Conservation (phyloP, 2,113 vertebrate genomes). For the Jacana jacana region DNA sequence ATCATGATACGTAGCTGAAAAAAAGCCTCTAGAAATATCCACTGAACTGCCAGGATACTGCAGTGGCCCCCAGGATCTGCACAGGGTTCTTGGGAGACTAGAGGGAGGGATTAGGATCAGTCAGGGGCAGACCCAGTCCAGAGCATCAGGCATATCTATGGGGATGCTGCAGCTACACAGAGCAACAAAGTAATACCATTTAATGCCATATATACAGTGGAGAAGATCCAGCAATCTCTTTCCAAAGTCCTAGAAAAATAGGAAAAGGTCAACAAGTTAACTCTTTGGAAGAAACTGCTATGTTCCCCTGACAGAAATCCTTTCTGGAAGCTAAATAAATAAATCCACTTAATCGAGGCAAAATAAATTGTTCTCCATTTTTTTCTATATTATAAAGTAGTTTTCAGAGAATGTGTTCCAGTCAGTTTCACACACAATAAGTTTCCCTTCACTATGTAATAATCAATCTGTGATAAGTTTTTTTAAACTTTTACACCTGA, state of each 20-base stretch:
- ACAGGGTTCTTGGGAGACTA: background rate
- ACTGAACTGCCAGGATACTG: background rate
- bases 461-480: background rate
- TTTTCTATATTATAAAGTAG: background rate
- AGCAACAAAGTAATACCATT: background rate
- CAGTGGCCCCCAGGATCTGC: background rate
- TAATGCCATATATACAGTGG: background rate
- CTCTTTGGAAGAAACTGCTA: background rate
- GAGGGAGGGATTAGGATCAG: background rate
- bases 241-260: background rate
- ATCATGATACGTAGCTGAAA: background rate
- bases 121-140: background rate
- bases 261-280: background rate
- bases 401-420: background rate
- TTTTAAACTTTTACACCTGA: background rate
- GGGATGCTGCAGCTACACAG: background rate
- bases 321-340: background rate
- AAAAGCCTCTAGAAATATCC: background rate
- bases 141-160: background rate
- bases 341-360: background rate
- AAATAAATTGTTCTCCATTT: background rate
- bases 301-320: background rate
- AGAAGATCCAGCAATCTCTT: background rate
- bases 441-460: background rate
- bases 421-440: background rate